phyloP scores from a whole-genome alignment of 2,888 invertebrate species.

The Harpalus rufipes region DNA sequence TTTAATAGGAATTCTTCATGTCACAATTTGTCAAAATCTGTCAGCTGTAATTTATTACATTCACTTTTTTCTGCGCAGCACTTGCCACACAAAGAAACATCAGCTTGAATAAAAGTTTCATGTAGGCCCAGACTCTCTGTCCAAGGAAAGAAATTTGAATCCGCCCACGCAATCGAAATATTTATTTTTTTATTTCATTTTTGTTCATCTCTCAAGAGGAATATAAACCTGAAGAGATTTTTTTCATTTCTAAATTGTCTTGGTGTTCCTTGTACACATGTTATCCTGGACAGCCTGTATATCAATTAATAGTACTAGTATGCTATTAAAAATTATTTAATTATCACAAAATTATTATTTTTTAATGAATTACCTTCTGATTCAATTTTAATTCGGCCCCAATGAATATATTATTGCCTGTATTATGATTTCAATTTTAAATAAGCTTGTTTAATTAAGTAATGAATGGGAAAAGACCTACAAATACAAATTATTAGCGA shows the following conservation, averaged over 20 bases:
- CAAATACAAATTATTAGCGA: slow-evolving; percentile 58
- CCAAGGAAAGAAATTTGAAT: slow-evolving; percentile 12
- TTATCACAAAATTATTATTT: background rate
- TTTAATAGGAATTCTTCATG: slow-evolving; percentile 64
- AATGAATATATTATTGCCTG: slow-evolving; percentile 24
- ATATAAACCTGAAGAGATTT: background rate
- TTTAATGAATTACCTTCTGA: slow-evolving; percentile 21
- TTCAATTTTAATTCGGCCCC: slow-evolving; percentile 5
- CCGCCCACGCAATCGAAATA: background rate
- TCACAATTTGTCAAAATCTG: slow-evolving; percentile 66
- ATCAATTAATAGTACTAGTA: no score
- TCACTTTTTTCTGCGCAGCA: slow-evolving; percentile 44
- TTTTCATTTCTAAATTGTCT: background rate
- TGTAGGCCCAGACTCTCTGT: background rate
- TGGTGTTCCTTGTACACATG: background rate
- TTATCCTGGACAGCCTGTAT: no score
- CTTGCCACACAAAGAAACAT: slow-evolving; percentile 47
- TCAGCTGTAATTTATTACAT: slow-evolving; percentile 62
- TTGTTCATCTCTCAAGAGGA: background rate
- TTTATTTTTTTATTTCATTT: slow-evolving; percentile 38
- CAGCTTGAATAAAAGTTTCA: slow-evolving; percentile 43
- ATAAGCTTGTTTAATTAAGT: slow-evolving; percentile 55
- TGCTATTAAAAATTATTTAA: background rate
- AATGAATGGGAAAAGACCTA: slow-evolving; percentile 56
- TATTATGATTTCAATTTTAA: slow-evolving; percentile 25